phyloP scores from a whole-genome alignment of 2,113 vertebrate species.

The Zosterops pallidus region DNA sequence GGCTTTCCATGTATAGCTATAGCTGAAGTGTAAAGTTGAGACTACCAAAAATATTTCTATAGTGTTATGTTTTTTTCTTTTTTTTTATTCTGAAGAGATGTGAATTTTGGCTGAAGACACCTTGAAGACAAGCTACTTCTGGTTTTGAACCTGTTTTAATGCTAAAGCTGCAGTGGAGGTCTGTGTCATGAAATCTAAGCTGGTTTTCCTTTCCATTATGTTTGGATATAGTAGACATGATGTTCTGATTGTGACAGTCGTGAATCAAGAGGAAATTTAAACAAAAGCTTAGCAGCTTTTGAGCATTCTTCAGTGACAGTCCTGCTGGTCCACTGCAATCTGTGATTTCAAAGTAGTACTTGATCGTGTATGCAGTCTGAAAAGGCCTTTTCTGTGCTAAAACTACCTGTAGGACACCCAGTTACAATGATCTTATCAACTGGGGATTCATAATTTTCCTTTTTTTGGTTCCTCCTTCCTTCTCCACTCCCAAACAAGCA shows the following conservation, averaged over 20 bases:
- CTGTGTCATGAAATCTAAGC: background rate
- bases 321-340: background rate
- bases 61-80: background rate
- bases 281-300: slow-evolving; percentile 20
- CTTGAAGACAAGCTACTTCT: background rate
- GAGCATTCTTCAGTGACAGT: slow-evolving; percentile 17
- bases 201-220: background rate
- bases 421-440: slow-evolving; percentile 4
- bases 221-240: background rate
- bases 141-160: background rate
- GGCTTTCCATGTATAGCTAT: background rate
- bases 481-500: background rate
- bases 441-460: background rate
- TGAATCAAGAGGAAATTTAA: slow-evolving; percentile 8
- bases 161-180: background rate
- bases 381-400: slow-evolving; percentile 2
- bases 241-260: background rate
- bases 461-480: background rate
- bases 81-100: background rate
- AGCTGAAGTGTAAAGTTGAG: background rate
- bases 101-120: background rate
- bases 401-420: background rate
- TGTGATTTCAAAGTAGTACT: background rate
- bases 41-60: background rate
- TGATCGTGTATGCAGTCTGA: background rate